A percentile compares a stretch with the other conserved stretches of the same genome.
phyloP scores from a whole-genome alignment of 2,113 vertebrate species.

The Pteropus alecto region DNA sequence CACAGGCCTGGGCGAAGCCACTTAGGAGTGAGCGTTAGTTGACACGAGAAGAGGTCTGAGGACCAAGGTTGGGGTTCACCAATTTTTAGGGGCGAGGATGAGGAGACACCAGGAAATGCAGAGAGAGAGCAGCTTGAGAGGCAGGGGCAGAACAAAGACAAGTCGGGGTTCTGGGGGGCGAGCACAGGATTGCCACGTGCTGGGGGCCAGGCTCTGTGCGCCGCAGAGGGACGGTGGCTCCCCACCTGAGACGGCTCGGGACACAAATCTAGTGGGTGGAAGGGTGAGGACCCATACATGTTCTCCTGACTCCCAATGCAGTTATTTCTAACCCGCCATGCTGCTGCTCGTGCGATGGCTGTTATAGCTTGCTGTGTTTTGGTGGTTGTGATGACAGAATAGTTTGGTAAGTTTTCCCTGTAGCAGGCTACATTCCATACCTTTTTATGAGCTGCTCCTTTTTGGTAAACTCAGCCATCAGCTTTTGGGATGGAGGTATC shows the following conservation, averaged over 20 bases:
- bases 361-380: not conserved
- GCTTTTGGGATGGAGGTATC: constrained; percentile 75
- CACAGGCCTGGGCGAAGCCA: not conserved
- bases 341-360: not conserved
- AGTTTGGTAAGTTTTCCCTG: not conserved
- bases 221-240: no score
- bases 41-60: not conserved
- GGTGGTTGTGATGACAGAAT: no score
- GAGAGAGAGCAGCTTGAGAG: not conserved
- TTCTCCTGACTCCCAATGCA: not conserved
- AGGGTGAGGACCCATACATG: not conserved
- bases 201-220: not conserved
- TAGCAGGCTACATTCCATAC: constrained; percentile 45
- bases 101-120: not conserved
- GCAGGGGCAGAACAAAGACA: not conserved
- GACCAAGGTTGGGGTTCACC: not conserved
- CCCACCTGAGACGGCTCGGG: rapidly evolving
- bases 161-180: no score
- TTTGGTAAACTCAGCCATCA: constrained; percentile 77
- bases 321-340: not conserved
- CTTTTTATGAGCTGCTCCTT: constrained; percentile 62
- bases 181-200: not conserved
- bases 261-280: not conserved
- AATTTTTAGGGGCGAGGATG: not conserved
- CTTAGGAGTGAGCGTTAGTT: not conserved